A percentile compares a stretch with the other conserved stretches of the same genome.
Evolutionary conservation across 1,140 invertebrate species (phyloP).

Genomic region (Caenorhabditis latens): DNA sequence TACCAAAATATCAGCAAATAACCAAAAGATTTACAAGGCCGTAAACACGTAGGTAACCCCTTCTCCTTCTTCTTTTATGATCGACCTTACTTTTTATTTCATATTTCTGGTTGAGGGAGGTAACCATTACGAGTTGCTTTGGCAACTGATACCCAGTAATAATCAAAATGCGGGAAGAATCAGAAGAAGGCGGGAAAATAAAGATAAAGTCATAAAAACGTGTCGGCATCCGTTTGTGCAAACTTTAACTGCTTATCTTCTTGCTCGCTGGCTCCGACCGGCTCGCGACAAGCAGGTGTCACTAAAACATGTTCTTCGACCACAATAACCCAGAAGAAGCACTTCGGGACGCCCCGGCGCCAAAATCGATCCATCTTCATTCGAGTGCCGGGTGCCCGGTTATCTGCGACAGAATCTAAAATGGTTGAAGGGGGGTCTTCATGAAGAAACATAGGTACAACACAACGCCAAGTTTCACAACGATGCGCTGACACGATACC

Average conservation of each 20-base stretch:
- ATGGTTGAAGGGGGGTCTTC: conserved; percentile 48
- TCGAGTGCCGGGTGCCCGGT: neutral
- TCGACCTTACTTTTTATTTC: neutral
- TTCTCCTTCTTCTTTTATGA: neutral
- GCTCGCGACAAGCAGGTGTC: conserved; percentile 47
- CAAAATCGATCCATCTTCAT: conserved; percentile 56
- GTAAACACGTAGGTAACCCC: conserved; percentile 39
- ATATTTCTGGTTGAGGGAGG: neutral
- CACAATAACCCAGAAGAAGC: conserved; percentile 40
- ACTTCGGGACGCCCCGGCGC: neutral
- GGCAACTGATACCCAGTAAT: neutral
- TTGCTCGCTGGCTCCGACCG: neutral
- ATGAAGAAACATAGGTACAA: conserved; percentile 54
- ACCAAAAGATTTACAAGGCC: conserved; percentile 47
- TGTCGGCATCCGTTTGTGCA: conserved; percentile 43
- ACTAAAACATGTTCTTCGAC: neutral
- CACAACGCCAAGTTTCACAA: conserved; percentile 56
- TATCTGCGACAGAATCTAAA: conserved; percentile 52
- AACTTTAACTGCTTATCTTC: conserved; percentile 15
- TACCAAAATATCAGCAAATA: conserved; percentile 54
- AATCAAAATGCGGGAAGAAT: conserved; percentile 46
- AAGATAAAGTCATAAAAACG: conserved; percentile 9
- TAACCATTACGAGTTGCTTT: neutral
- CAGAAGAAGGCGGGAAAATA: neutral
- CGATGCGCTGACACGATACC: conserved; percentile 51